Conservation (phyloP, 2,113 vertebrate genomes). For the Candoia aspera region DNA sequence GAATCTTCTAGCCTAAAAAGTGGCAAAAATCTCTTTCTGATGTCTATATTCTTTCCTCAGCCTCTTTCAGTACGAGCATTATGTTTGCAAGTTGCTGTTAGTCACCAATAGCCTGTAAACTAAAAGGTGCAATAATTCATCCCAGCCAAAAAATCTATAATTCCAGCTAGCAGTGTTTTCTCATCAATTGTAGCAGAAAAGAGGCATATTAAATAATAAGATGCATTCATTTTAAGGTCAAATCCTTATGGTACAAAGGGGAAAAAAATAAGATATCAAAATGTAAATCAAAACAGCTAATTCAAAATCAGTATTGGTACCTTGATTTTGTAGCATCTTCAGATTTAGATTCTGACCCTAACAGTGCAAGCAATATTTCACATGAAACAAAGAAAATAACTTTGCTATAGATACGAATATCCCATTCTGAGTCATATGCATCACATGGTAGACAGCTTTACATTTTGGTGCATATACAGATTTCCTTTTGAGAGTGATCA, state of each 20-base stretch:
- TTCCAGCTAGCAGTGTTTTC: background rate
- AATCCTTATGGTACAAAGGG: background rate
- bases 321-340: slow-evolving; percentile 18
- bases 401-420: background rate
- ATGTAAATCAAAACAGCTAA: slow-evolving; percentile 5
- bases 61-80: background rate
- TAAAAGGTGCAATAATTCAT: slow-evolving; percentile 18
- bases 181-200: background rate
- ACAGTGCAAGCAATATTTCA: background rate
- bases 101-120: slow-evolving; percentile 9
- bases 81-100: background rate
- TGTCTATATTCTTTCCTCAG: background rate
- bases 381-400: slow-evolving; percentile 10
- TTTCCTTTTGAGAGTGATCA: background rate
- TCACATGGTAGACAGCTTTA: background rate
- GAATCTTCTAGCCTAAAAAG: background rate
- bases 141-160: slow-evolving; percentile 26
- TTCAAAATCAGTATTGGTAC: slow-evolving; percentile 14
- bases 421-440: background rate
- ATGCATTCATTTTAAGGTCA: background rate
- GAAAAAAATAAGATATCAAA: background rate
- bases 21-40: background rate
- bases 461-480: background rate
- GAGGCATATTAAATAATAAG: background rate
- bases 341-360: background rate